Conservation (phyloP, 1,140 invertebrate species). For the Gyrodactylus bullatarudis region DNA sequence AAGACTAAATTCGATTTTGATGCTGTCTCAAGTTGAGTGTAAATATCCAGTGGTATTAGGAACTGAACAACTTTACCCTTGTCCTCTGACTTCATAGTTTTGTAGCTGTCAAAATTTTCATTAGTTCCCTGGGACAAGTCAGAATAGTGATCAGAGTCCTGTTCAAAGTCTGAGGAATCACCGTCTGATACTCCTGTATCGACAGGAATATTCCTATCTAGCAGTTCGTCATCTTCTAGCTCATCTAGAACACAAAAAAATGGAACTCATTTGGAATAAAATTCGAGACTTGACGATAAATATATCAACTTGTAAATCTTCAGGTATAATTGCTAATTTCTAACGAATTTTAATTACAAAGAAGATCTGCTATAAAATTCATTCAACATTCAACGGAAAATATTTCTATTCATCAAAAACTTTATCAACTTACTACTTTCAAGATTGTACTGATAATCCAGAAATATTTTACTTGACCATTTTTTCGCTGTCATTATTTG, state of each 20-base stretch:
- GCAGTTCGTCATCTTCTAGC: not conserved
- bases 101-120: not conserved
- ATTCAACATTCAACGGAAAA: too few relatives aligned
- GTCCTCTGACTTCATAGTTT: not conserved
- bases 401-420: too few relatives aligned
- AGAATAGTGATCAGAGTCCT: not conserved
- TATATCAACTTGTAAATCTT: too few relatives aligned
- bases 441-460: not conserved
- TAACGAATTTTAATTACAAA: too few relatives aligned
- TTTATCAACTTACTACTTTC: not conserved
- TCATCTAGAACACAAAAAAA: not conserved
- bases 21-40: not conserved
- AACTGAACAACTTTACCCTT: not conserved
- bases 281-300: too few relatives aligned
- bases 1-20: not conserved
- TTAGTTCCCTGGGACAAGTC: not conserved
- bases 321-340: too few relatives aligned
- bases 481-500: not conserved
- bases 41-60: not conserved
- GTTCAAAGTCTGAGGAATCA: not conserved
- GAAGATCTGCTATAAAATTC: too few relatives aligned
- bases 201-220: not conserved
- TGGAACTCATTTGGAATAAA: too few relatives aligned
- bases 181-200: not conserved
- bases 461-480: not conserved